Evolutionary conservation across 2,888 invertebrate genomes (phyloP), one percentile per base, ranked within the genome.

Genomic region (Willowsia nigromaculata): DNA sequence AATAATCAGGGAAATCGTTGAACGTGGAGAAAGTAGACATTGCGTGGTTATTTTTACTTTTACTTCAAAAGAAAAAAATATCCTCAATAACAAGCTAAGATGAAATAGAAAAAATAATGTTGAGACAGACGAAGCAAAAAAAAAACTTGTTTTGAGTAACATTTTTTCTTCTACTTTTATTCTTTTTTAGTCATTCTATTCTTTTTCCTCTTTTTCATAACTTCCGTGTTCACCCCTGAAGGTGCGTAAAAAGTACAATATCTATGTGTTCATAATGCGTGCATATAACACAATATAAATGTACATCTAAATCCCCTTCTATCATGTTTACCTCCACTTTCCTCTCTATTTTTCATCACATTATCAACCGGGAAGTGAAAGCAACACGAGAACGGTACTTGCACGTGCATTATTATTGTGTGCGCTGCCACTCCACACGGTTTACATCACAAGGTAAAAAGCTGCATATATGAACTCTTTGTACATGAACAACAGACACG

Each of bases 221-320:
- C 85, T 85, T 85, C 85, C 85, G 78, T 85, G 76, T 78, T 85
- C 85, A 47, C 74, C 47, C 74, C 85, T 62, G 25, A 78, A 85
- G 78, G 78, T 85, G 85, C 62, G 43, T 47, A 76, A 78, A 84
- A 84, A 56, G 27, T 43, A 47, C 62, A 65, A 18, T 81, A 47
- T 25, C 37, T n/a, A 80, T 25, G 6, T 27, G n/a, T 59, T 59
- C 27, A 40, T 68, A 22, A 78, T 62, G 40, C 43, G 47, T 47
- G 71, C 76, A 11, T 74, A 11, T 43, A 25, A 27, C 40, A 13
- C 43, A 33, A 30, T 33, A 59, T 33, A n/a, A 0, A 62, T 33
- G 3, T 43, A 43, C 22, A 30, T 78, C 37, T 56, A 33, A 33
- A 56, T 78, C n/a, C 25, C 15, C 71, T 74, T 53, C 30, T 78